phyloP scores from a whole-genome alignment of 2,797 vertebrate genomes.

The Sphenodon punctatus region DNA sequence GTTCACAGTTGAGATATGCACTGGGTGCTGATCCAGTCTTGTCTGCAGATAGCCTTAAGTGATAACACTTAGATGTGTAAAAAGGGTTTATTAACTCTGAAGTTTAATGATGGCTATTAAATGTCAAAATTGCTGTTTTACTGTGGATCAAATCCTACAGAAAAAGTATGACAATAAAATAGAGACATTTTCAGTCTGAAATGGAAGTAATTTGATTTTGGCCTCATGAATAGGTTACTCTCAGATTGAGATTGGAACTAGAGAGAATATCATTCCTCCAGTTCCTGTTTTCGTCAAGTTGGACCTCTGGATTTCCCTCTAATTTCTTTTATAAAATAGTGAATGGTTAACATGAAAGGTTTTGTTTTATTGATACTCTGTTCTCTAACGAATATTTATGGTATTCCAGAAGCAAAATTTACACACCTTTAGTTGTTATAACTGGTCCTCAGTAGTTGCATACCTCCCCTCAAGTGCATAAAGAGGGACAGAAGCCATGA shows the following conservation, averaged over 20 bases:
- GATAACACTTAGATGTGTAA: conserved; percentile 15
- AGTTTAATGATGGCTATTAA: conserved; percentile 12
- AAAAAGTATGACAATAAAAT: neutral
- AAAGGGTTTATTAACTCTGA: neutral
- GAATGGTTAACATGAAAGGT: neutral
- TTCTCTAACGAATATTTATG: neutral
- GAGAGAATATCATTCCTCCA: neutral
- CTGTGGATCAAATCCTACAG: neutral
- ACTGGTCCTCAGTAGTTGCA: neutral
- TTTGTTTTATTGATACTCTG: neutral
- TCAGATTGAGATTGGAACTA: conserved; percentile 5
- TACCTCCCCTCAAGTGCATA: too few relatives aligned
- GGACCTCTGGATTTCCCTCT: neutral
- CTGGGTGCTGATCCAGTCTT: conserved; percentile 34
- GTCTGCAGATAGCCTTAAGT: conserved; percentile 29
- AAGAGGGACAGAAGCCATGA: too few relatives aligned
- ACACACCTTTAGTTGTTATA: neutral
- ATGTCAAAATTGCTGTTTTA: conserved; percentile 1
- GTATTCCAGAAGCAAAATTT: neutral
- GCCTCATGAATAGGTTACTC: neutral
- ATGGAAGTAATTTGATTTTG: neutral
- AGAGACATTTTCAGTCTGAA: neutral
- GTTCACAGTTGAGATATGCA: conserved; percentile 40
- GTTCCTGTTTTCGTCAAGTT: neutral
- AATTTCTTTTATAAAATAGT: neutral